Base-by-base conservation (phyloP, 2,797 vertebrate genomes). In the Pogoniulus pusillus region DNA sequence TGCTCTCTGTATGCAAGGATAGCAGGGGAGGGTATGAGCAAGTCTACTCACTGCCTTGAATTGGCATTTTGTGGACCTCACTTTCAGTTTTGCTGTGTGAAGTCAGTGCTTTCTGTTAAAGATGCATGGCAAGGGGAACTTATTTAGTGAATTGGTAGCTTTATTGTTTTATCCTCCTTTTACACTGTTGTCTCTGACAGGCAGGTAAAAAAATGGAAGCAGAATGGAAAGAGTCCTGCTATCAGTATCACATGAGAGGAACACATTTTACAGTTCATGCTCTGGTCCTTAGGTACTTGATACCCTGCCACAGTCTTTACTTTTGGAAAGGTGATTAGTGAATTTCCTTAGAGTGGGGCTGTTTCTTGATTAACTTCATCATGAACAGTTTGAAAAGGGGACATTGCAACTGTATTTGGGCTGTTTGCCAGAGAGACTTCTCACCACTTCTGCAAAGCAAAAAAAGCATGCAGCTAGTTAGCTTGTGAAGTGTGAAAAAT, bases 1-100 rank as follows among this genome's bases (percentile, higher is more conserved):
- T 64, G 51, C 8, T 75, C 19, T 1, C 18, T 35, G 10, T 71
- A 34, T 53, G 23, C 12, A 59, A 29, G 7, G 7, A 6, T 19
- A 75, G 60, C 30, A 74, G 39, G 7, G 2, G 63, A 72, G 27
- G 34, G 26, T 32, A 58, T 0, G 0, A 37, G 30, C 22, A 14
- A 16, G 30, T 59, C 32, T 45, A 5, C 0, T 0, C 62, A n/a
- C 12, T 54, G 43, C 45, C 45, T 53, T 90, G 54, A 76, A 82
- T 34, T 43, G 11, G 12, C 24, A 12, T 57, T 69, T 71, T 26
- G 6, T 7, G 34, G 41, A 22, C 10, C 10, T 58, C 3, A 1
- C 53, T 81, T 79, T 68, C 34, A 20, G 24, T 80, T 22, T 69
- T 63, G 14, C 6, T 80, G 3, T 39, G 27, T 51, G 6, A 77